These are phyloP conservation scores for Diarsia dahlii DNA, from an alignment of 2,888 invertebrate genomes.

Conservation along the genomic window DNA sequence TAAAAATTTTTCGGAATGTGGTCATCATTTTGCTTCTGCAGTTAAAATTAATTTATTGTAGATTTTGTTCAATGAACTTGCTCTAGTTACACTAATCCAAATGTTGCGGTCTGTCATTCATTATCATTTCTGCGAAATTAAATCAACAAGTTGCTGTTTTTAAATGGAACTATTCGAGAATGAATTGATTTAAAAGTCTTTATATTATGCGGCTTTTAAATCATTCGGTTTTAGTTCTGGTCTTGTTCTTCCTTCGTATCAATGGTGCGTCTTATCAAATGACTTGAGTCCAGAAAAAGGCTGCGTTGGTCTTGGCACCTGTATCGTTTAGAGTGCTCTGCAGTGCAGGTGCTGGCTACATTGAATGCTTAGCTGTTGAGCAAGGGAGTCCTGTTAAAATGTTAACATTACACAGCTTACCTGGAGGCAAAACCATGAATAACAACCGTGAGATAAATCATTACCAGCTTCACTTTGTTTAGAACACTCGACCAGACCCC, in stretches of 20 bases:
- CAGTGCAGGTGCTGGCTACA: background rate
- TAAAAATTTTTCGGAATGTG: constrained; percentile 8
- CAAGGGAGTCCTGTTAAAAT: too few species aligned
- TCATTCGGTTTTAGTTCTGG: background rate
- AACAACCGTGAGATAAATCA: constrained; percentile 4
- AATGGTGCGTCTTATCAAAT: background rate
- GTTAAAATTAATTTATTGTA: constrained; percentile 37
- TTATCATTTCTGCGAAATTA: constrained; percentile 33
- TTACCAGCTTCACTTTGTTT: background rate
- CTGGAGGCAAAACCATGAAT: background rate
- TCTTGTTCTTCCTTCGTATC: too few species aligned
- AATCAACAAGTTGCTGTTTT: constrained; percentile 1
- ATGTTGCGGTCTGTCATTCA: constrained; percentile 32
- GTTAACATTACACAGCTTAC: background rate
- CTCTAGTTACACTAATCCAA: constrained; percentile 16
- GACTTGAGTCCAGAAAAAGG: background rate
- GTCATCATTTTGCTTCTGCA: constrained; percentile 13
- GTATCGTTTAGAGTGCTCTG: background rate
- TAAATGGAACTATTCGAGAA: background rate
- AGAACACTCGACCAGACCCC: background rate
- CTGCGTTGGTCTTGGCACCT: background rate
- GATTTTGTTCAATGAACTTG: constrained; percentile 44
- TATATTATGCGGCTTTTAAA: too few species aligned
- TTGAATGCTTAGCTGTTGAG: too few species aligned
- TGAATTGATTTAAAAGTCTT: too few species aligned